Conservation (phyloP, 2,888 invertebrate species). For the Acronicta alni region DNA sequence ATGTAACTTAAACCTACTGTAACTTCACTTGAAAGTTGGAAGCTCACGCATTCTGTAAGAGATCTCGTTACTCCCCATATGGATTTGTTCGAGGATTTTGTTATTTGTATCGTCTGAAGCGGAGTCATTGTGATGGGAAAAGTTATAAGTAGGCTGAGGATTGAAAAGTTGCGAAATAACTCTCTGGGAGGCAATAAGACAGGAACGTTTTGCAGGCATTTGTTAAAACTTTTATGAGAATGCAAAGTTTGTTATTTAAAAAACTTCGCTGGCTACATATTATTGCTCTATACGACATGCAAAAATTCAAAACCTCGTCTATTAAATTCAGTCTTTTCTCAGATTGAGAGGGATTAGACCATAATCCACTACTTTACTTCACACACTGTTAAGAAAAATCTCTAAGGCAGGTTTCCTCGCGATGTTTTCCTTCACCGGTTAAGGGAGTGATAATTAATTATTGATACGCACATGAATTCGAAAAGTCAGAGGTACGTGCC, state of each 20-base stretch:
- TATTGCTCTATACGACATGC: constrained; percentile 28
- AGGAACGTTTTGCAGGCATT: constrained; percentile 74
- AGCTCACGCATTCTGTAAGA: constrained; percentile 58
- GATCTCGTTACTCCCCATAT: constrained; percentile 61
- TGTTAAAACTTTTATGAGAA: constrained; percentile 71
- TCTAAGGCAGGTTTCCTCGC: no score
- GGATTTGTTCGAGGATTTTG: constrained; percentile 70
- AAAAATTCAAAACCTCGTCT: constrained; percentile 9
- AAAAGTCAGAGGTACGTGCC: no score
- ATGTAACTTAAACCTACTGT: constrained; percentile 47
- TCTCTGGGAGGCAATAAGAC: constrained; percentile 73
- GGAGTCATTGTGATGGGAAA: constrained; percentile 81
- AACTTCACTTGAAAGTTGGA: constrained; percentile 61
- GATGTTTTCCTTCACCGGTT: no score
- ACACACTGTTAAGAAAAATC: no score
- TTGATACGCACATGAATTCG: no score
- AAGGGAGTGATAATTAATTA: no score
- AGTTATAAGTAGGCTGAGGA: constrained; percentile 80
- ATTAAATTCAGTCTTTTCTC: constrained; percentile 7
- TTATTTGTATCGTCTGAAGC: constrained; percentile 80
- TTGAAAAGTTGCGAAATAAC: constrained; percentile 79
- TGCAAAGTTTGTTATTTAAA: constrained; percentile 62
- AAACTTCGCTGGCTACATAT: constrained; percentile 50
- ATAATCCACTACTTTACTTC: no score
- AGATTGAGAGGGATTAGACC: no score